phyloP scores from a whole-genome alignment of 2,797 vertebrate genomes.

The Coccyzus lansbergi region DNA sequence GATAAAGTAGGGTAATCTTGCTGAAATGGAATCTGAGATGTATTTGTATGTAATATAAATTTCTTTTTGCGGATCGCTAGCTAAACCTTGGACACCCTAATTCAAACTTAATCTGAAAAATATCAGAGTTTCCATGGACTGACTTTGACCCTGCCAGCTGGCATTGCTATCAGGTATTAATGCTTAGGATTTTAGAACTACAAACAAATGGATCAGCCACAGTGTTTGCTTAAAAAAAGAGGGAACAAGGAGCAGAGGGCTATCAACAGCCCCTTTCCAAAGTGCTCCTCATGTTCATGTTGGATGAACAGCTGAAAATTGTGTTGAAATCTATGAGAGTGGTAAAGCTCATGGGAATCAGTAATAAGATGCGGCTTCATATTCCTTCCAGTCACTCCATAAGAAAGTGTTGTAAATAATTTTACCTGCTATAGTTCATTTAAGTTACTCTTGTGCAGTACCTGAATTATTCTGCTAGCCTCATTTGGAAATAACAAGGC shows the following conservation, averaged over 20 bases:
- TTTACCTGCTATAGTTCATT: background rate
- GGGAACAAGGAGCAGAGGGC: background rate
- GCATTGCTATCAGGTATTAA: background rate
- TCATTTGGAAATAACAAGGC: background rate
- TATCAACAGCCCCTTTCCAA: background rate
- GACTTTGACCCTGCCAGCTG: slow-evolving; percentile 30
- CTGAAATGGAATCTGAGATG: slow-evolving; percentile 33
- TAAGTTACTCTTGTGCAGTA: background rate
- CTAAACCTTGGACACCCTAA: slow-evolving; percentile 40
- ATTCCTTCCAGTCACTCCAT: background rate
- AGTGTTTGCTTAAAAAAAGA: background rate
- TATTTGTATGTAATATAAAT: slow-evolving; percentile 40
- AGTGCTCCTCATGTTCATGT: background rate
- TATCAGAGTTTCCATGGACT: slow-evolving; percentile 22
- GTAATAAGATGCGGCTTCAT: background rate
- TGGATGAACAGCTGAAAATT: background rate
- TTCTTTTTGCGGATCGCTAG: slow-evolving; percentile 43
- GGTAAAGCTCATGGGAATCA: background rate
- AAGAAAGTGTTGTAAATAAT: background rate
- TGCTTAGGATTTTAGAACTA: background rate
- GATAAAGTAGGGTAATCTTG: slow-evolving; percentile 36
- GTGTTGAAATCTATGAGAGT: background rate
- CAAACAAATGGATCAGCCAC: background rate
- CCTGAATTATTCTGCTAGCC: background rate
- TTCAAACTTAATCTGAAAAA: slow-evolving; percentile 48